These are phyloP conservation scores for Lasius fuliginosus DNA, from an alignment of 2,888 invertebrate species.

Conservation along the genomic window DNA sequence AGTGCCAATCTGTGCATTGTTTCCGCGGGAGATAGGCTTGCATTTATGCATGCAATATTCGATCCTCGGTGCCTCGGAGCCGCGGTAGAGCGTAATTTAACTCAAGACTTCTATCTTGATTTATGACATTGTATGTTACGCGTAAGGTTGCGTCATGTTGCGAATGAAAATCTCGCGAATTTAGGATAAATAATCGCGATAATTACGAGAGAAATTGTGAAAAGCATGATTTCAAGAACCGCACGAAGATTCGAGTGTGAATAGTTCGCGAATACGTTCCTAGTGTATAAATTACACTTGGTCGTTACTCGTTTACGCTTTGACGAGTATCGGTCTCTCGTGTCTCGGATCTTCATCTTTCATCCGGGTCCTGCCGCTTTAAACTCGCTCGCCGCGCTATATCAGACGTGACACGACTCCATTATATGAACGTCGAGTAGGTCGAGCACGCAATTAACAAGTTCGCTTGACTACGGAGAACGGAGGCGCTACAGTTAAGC, in stretches of 20 bases:
- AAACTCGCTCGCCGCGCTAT: constrained; percentile 35
- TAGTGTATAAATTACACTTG: background rate
- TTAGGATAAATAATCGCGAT: background rate
- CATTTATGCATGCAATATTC: constrained; percentile 78
- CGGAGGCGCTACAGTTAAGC: constrained; percentile 49
- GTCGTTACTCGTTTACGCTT: background rate
- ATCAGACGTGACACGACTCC: constrained; percentile 66
- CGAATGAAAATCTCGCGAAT: background rate
- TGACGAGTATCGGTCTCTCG: background rate
- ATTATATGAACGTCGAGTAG: constrained; percentile 64
- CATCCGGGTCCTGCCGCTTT: constrained; percentile 40
- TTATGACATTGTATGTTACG: background rate
- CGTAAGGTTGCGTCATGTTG: background rate
- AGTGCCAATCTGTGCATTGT: constrained; percentile 54
- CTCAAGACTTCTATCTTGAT: constrained; percentile 29
- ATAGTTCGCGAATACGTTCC: background rate
- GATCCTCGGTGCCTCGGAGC: constrained; percentile 38
- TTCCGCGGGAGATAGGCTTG: constrained; percentile 63
- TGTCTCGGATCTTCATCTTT: background rate
- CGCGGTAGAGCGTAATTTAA: constrained; percentile 25
- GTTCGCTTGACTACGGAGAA: constrained; percentile 63
- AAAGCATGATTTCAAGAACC: background rate
- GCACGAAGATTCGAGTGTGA: background rate
- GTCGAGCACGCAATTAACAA: constrained; percentile 68
- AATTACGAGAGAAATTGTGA: background rate